A percentile compares a stretch with the other conserved stretches of the same genome.
These are phyloP conservation scores for Yasuhikotakia modesta DNA, from an alignment of 2,797 vertebrate genomes.

Conservation along the genomic window DNA sequence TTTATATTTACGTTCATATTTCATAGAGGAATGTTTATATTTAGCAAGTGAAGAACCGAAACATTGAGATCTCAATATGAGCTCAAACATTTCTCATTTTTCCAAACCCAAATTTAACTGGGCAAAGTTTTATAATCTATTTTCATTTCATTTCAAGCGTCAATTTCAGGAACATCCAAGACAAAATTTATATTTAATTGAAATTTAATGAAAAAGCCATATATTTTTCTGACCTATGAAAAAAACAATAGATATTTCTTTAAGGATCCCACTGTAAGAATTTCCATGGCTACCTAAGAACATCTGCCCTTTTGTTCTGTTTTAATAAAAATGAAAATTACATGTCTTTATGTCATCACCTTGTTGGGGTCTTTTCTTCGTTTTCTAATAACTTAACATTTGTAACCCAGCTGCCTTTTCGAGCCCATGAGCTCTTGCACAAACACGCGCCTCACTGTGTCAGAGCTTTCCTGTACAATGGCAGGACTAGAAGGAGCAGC, in stretches of 20 bases:
- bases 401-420: conserved; percentile 68
- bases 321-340: conserved; percentile 58
- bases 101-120: neutral
- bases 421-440: conserved; percentile 75
- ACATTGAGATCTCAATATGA: neutral
- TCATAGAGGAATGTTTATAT: neutral
- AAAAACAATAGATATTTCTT: neutral
- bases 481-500: conserved; percentile 78
- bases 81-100: neutral
- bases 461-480: conserved; percentile 88
- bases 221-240: neutral
- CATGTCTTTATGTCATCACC: conserved; percentile 44
- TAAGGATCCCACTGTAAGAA: conserved; percentile 63
- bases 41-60: neutral
- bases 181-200: neutral
- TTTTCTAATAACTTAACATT: conserved; percentile 74
- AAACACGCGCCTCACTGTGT: conserved; percentile 81
- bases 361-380: conserved; percentile 55
- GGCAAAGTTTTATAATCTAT: neutral
- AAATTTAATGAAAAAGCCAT: neutral
- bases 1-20: no score
- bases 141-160: no score
- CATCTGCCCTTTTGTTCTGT: conserved; percentile 62
- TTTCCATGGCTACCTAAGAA: conserved; percentile 53
- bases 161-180: neutral